These are phyloP conservation scores for Amblyopsis hoosieri DNA, from an alignment of 2,797 vertebrate species.

Conservation along the genomic window DNA sequence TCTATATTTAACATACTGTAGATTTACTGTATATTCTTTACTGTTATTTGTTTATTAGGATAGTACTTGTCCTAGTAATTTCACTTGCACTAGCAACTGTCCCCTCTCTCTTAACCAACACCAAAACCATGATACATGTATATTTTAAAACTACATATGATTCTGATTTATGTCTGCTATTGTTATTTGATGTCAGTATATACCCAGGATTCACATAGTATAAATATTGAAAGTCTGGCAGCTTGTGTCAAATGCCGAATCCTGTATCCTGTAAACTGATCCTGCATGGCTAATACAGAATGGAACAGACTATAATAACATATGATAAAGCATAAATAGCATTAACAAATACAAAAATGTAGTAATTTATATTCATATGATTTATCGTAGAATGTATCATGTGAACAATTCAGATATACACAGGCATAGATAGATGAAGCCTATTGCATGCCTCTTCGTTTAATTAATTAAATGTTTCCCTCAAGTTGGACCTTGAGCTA, in stretches of 20 bases:
- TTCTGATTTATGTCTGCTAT: conserved; percentile 21
- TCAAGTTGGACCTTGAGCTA: conserved; percentile 4
- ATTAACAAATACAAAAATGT: conserved; percentile 20
- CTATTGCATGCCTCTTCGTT: conserved; percentile 26
- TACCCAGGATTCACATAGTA: conserved; percentile 45
- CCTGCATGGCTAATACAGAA: conserved; percentile 7
- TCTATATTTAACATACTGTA: too few relatives aligned
- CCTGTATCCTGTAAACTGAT: conserved; percentile 23
- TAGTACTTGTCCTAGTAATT: too few relatives aligned
- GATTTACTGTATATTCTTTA: too few relatives aligned
- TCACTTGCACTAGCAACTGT: too few relatives aligned
- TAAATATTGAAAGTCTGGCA: conserved; percentile 25
- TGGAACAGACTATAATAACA: neutral
- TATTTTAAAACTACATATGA: too few relatives aligned
- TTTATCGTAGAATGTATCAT: conserved; percentile 41
- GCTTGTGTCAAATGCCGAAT: conserved; percentile 8
- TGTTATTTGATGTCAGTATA: conserved; percentile 51
- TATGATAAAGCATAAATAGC: neutral
- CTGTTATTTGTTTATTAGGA: too few relatives aligned
- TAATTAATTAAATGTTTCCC: conserved; percentile 41
- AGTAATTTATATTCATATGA: conserved; percentile 39
- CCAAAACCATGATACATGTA: too few relatives aligned
- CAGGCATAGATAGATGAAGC: conserved; percentile 36
- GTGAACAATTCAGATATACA: conserved; percentile 41
- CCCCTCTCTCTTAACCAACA: too few relatives aligned